These are phyloP conservation scores for Mesorhabditis sp. DNA, from an alignment of 2,888 invertebrate genomes.

Conservation along the genomic window DNA sequence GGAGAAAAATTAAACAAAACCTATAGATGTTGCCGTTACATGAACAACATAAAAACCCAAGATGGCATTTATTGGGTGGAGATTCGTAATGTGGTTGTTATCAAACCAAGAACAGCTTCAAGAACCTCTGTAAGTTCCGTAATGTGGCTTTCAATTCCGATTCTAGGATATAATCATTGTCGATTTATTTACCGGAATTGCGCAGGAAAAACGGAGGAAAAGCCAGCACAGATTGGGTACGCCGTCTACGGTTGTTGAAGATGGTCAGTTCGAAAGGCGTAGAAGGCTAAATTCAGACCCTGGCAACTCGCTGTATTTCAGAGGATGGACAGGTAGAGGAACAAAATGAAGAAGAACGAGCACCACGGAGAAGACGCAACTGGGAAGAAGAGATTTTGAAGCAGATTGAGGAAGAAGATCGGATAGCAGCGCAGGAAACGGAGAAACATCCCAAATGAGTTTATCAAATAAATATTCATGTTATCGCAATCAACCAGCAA, in stretches of 20 bases:
- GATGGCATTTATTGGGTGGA: conserved; percentile 33
- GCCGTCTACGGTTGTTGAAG: too few species aligned
- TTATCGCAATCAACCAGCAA: not conserved
- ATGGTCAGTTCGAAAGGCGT: too few species aligned
- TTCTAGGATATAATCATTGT: not conserved
- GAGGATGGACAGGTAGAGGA: too few species aligned
- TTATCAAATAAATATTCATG: conserved; percentile 14
- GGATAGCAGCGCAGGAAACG: not conserved
- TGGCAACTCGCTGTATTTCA: too few species aligned
- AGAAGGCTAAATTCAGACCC: too few species aligned
- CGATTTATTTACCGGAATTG: conserved; percentile 1
- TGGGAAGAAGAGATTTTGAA: conserved; percentile 14
- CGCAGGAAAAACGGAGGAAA: not conserved
- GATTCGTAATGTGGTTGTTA: conserved; percentile 22
- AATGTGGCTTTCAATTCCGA: not conserved
- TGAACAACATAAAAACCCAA: conserved; percentile 41
- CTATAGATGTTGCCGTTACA: conserved; percentile 35
- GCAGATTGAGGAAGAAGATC: conserved; percentile 2
- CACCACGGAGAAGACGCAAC: conserved; percentile 19
- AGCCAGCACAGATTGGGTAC: not conserved
- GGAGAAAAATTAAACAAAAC: not conserved
- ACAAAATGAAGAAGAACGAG: not conserved
- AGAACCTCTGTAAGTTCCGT: not conserved
- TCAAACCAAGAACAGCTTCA: not conserved
- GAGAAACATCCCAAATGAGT: not conserved